Evolutionary conservation across 1,140 invertebrate genomes (phyloP).

Genomic region (Tetramorium simillimum): DNA sequence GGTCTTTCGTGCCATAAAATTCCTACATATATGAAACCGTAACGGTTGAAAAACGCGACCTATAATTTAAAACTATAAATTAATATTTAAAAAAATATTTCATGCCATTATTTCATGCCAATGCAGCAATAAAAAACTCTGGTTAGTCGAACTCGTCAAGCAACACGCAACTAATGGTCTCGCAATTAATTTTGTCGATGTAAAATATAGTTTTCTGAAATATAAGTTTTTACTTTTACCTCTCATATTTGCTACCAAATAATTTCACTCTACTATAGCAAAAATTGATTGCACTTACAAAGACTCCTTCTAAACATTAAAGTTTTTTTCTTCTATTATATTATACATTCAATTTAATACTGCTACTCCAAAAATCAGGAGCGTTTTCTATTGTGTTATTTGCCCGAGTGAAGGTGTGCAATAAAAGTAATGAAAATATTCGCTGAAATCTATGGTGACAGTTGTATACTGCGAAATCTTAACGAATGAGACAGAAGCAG

Average conservation of each 20-base stretch:
- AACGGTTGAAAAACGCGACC: slow-evolving; percentile 22
- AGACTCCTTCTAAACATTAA: neutral
- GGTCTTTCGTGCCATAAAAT: slow-evolving; percentile 31
- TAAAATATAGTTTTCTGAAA: neutral
- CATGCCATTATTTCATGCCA: slow-evolving; percentile 23
- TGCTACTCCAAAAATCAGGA: neutral
- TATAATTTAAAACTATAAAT: slow-evolving; percentile 65
- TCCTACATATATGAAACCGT: neutral
- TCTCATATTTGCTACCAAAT: neutral
- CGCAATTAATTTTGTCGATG: neutral
- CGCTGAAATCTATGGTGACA: slow-evolving; percentile 11
- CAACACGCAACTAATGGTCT: neutral
- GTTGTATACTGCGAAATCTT: slow-evolving; percentile 5
- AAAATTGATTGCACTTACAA: neutral
- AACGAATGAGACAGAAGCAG: slow-evolving; percentile 44
- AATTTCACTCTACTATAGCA: neutral
- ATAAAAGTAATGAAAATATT: slow-evolving; percentile 19
- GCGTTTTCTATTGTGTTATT: slow-evolving; percentile 1
- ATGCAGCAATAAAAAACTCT: neutral
- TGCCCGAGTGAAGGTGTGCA: neutral
- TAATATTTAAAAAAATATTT: slow-evolving; percentile 46
- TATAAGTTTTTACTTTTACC: neutral
- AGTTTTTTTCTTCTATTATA: neutral
- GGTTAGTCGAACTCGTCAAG: slow-evolving; percentile 36
- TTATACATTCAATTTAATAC: neutral